Base-by-base conservation (phyloP, 2,797 vertebrate genomes). In the Pachyuromys duprasi region DNA sequence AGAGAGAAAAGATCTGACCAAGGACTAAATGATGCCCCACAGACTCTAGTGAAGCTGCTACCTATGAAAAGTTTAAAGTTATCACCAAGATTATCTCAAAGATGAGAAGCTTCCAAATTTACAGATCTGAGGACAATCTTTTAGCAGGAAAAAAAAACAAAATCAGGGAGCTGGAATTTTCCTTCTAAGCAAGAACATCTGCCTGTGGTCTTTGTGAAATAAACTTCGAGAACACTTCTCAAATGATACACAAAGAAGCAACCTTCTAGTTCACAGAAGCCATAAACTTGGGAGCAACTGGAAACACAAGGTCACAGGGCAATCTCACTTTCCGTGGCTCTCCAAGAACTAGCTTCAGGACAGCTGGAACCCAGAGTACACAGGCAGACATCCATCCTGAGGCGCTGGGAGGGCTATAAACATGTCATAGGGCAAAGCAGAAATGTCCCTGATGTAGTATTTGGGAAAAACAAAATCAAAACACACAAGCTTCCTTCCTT, bases 31-130 rank as follows among this genome's bases (percentile, higher is more conserved):
- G 18, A 42, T 15, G 22, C 3, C 53, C 63, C 49, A 36, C 12
- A 36, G 15, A 74, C n/a, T 94, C 65, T 79, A 28, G 12, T 14
- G 11, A 63, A 75, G 78, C 42, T 17, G 45, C 17, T 31, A 57
- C 70, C 62, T 5, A 74, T 7, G n/a, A 89, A 49, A 70, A 11
- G 36, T 39, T 87, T 82, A 60, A 70, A 60, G 42, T 55, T 88
- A 45, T 60, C 55, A 55, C 53, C 75, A 93, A 93, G 57, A 86
- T 74, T 60, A 84, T 72, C 94, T 83, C 63, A 45, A 49, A 86
- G 55, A 53, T 63, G 53, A 87, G 75, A 93, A 60, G 36, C n/a
- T 89, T 78, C 62, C 4, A n/a, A 90, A 67, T 89, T 67, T 69
- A n/a, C 0, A 11, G 7, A 33, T 0, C 0, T 18, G 33, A 3